These are phyloP conservation scores for Siphamia tubifer DNA, from an alignment of 2,113 vertebrate species.

Conservation along the genomic window DNA sequence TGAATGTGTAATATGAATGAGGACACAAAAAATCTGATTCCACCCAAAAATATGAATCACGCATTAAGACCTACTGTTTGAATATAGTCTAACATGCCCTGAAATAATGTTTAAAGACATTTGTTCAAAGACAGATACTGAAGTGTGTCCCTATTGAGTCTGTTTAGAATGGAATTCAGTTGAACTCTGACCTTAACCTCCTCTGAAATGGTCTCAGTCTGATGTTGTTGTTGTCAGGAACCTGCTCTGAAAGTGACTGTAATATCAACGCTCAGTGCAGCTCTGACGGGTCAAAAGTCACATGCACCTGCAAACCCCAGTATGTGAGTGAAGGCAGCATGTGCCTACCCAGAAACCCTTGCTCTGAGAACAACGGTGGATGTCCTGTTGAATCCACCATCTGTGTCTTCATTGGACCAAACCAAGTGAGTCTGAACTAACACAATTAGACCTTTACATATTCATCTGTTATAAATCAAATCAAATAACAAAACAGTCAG, in stretches of 20 bases:
- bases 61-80: too few relatives aligned
- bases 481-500: too few relatives aligned
- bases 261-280: slow-evolving; percentile 82
- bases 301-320: slow-evolving; percentile 83
- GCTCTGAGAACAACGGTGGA: slow-evolving; percentile 82
- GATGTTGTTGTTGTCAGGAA: slow-evolving; percentile 37
- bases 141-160: too few relatives aligned
- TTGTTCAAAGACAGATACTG: too few relatives aligned
- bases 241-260: slow-evolving; percentile 82
- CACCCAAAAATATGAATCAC: too few relatives aligned
- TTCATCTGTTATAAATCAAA: too few relatives aligned
- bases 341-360: slow-evolving; percentile 87
- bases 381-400: slow-evolving; percentile 85
- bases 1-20: too few relatives aligned
- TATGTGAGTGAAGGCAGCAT: slow-evolving; percentile 86
- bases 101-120: too few relatives aligned
- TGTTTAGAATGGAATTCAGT: too few relatives aligned
- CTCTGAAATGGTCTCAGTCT: neutral
- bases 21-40: too few relatives aligned
- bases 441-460: neutral
- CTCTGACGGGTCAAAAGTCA: slow-evolving; percentile 57
- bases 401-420: slow-evolving; percentile 82
- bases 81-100: too few relatives aligned
- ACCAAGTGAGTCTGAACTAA: slow-evolving; percentile 78
- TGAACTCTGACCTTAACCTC: too few relatives aligned